Conservation (phyloP, 2,888 invertebrate species). For the Drosophila incognita region DNA sequence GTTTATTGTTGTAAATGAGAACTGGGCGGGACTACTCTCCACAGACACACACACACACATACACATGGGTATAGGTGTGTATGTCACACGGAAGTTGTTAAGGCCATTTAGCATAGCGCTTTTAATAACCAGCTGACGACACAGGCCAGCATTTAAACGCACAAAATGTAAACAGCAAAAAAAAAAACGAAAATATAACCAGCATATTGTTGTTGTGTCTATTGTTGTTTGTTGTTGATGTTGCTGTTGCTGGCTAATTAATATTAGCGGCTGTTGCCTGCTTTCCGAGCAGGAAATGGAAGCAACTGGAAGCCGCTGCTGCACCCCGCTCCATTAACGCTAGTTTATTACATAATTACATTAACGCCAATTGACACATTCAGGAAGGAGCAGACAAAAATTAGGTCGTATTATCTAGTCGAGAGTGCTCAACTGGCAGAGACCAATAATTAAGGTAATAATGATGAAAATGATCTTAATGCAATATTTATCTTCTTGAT, state of each 20-base stretch:
- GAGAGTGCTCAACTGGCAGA: background rate
- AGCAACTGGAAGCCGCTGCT: slow-evolving; percentile 34
- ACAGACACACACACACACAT: slow-evolving; percentile 1
- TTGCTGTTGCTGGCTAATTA: slow-evolving; percentile 55
- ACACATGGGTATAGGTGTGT: slow-evolving; percentile 12
- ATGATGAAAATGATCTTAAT: background rate
- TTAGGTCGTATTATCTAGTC: background rate
- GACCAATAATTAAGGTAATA: background rate
- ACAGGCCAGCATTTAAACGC: slow-evolving; percentile 29
- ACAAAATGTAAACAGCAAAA: slow-evolving; percentile 49
- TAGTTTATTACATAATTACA: slow-evolving; percentile 73
- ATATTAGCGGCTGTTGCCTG: slow-evolving; percentile 70
- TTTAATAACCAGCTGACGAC: slow-evolving; percentile 55
- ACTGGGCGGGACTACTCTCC: slow-evolving; percentile 17
- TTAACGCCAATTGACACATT: slow-evolving; percentile 65
- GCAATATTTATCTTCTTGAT: background rate
- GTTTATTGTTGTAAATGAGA: slow-evolving; percentile 80
- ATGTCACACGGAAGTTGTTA: slow-evolving; percentile 73
- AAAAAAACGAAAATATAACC: slow-evolving; percentile 28
- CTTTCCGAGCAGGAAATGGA: slow-evolving; percentile 47
- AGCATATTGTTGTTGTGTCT: slow-evolving; percentile 35
- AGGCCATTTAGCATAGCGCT: slow-evolving; percentile 72
- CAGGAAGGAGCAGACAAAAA: background rate
- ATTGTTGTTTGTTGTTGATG: slow-evolving; percentile 4
- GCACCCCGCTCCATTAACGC: slow-evolving; percentile 38